A percentile compares a stretch with the other conserved stretches of the same genome.
These are phyloP conservation scores for Scaptodrosophila latifasciaeformis DNA, from an alignment of 2,888 invertebrate genomes.

Conservation along the genomic window DNA sequence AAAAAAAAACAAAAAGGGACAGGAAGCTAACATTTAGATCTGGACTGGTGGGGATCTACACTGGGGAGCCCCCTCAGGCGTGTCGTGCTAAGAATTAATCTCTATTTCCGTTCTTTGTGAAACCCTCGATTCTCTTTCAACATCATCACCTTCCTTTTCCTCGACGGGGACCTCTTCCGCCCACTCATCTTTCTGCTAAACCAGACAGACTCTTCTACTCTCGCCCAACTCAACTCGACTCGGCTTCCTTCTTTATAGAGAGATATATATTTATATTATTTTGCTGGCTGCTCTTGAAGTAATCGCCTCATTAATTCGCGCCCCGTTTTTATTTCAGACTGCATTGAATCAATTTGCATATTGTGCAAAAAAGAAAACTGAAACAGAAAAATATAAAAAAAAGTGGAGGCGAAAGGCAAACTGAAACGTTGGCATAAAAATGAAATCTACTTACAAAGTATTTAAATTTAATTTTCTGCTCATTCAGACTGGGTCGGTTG, in stretches of 20 bases:
- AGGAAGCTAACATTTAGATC: conserved; percentile 64
- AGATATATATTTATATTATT: conserved; percentile 15
- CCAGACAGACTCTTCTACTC: not conserved
- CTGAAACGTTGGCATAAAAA: conserved; percentile 23
- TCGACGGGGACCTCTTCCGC: too few species aligned
- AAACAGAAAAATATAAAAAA: conserved; percentile 13
- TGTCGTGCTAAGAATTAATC: conserved; percentile 59
- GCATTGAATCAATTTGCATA: conserved; percentile 67
- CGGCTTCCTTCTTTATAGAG: conserved; percentile 22
- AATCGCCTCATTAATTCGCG: conserved; percentile 70
- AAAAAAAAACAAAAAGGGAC: conserved; percentile 19
- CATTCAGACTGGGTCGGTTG: conserved; percentile 10
- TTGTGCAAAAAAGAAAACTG: conserved; percentile 51
- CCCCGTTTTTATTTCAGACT: conserved; percentile 64
- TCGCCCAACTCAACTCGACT: conserved; percentile 14
- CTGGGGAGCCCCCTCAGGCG: too few species aligned
- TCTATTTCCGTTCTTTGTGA: conserved; percentile 68
- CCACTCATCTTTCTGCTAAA: conserved; percentile 24
- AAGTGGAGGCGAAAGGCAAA: conserved; percentile 4
- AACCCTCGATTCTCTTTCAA: too few species aligned
- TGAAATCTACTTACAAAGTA: conserved; percentile 60
- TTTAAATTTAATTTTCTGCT: conserved; percentile 59
- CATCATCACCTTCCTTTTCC: too few species aligned
- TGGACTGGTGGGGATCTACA: too few species aligned
- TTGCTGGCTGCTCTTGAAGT: conserved; percentile 45